phyloP scores from a whole-genome alignment of 2,113 vertebrate genomes.

The Halcyon malimbica region DNA sequence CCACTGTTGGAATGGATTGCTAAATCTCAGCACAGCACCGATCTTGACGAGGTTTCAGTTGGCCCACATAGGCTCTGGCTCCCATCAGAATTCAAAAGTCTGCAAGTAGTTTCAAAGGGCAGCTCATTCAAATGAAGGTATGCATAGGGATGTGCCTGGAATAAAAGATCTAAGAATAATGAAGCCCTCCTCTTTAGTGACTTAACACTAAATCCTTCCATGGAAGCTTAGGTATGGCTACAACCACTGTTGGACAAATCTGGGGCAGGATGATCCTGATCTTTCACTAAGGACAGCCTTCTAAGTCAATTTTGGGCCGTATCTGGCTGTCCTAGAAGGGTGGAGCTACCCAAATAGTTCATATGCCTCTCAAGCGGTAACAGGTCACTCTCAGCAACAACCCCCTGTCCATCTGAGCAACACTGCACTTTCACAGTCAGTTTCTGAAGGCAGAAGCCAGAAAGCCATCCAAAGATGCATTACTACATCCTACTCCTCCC shows the following conservation, averaged over 20 bases:
- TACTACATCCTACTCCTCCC: rapidly evolving
- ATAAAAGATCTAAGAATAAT: background rate
- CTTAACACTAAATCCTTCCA: background rate
- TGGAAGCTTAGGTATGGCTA: background rate
- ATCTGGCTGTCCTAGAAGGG: background rate
- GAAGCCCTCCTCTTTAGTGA: background rate
- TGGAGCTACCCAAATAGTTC: background rate
- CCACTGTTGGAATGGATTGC: background rate
- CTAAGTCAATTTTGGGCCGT: background rate
- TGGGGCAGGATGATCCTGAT: background rate
- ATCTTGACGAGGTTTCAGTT: no score
- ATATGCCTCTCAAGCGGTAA: rapidly evolving
- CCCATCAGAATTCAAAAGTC: background rate
- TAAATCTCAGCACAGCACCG: background rate
- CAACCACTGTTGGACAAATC: background rate
- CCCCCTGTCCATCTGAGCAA: background rate
- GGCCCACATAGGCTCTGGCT: background rate
- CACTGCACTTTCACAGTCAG: rapidly evolving
- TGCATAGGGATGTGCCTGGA: background rate
- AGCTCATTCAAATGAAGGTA: background rate
- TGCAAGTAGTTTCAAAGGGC: background rate
- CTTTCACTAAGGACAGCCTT: background rate
- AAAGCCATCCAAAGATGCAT: background rate
- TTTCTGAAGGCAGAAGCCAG: background rate
- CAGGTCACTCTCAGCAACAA: background rate